phyloP scores from a whole-genome alignment of 2,797 vertebrate genomes.

The Clarias laeviceps region DNA sequence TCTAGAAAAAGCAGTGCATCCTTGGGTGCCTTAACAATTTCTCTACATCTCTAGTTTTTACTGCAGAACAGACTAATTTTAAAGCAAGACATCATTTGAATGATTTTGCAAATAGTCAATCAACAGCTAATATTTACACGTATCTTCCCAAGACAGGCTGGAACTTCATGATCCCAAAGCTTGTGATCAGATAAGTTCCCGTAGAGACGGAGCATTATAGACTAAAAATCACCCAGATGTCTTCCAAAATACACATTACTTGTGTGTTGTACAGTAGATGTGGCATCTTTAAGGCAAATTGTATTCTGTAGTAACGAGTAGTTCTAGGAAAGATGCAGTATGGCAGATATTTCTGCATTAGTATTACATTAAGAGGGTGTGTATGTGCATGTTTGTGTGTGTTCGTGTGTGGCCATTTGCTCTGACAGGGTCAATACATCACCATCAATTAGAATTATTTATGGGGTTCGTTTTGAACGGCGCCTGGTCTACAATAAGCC shows the following conservation, averaged over 20 bases:
- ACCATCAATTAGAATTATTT: conserved; percentile 12
- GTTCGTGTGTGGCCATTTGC: conserved; percentile 15
- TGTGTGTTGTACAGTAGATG: not conserved
- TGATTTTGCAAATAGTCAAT: not conserved
- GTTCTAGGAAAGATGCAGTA: not conserved
- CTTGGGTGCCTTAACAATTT: too few species aligned
- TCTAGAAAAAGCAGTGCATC: too few species aligned
- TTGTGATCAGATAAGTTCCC: not conserved
- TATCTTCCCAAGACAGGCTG: not conserved
- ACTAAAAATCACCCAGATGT: not conserved
- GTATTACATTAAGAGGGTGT: not conserved
- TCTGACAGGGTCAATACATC: conserved; percentile 1
- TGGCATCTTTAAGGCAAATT: not conserved
- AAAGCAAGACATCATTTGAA: not conserved
- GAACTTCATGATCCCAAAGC: not conserved
- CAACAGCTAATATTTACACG: too few species aligned
- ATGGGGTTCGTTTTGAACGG: not conserved
- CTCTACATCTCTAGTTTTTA: too few species aligned
- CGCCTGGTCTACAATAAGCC: not conserved
- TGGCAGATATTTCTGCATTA: not conserved
- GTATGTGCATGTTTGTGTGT: not conserved
- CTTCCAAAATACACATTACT: not conserved
- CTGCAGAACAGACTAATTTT: not conserved
- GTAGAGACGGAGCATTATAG: not conserved
- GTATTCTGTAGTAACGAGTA: not conserved